Percentiles rank a stretch among this genome's conserved stretches.
phyloP scores from a whole-genome alignment of 2,888 invertebrate species.

The Globia sparganii region DNA sequence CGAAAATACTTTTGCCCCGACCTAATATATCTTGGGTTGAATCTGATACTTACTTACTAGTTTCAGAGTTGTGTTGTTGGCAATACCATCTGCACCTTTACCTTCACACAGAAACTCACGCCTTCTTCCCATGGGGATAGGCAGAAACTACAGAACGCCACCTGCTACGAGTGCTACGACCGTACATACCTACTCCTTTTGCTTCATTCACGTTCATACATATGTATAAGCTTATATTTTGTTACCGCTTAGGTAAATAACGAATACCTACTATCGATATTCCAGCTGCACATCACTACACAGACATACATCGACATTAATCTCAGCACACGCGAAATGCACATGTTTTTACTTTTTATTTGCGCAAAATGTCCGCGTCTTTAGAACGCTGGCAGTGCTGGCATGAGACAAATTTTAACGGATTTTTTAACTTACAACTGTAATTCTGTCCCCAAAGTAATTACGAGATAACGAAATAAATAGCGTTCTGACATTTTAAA shows the following conservation, averaged over 20 bases:
- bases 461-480: slow-evolving; percentile 54
- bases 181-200: not conserved
- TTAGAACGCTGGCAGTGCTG: slow-evolving; percentile 38
- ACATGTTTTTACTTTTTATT: slow-evolving; percentile 52
- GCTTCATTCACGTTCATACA: not conserved
- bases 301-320: slow-evolving; percentile 54
- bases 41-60: not conserved
- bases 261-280: slow-evolving; percentile 15
- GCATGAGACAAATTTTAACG: slow-evolving; percentile 58
- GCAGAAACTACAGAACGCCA: not conserved
- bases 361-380: slow-evolving; percentile 51
- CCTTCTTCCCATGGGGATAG: too few species aligned
- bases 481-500: slow-evolving; percentile 33
- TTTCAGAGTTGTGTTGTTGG: not conserved
- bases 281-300: slow-evolving; percentile 34
- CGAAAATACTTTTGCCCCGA: too few species aligned
- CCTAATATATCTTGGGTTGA: not conserved
- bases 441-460: slow-evolving; percentile 50
- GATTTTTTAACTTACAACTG: slow-evolving; percentile 50
- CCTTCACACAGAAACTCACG: not conserved
- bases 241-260: not conserved
- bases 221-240: not conserved
- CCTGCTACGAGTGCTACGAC: not conserved
- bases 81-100: not conserved
- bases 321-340: slow-evolving; percentile 59